Evolutionary conservation across 1,140 invertebrate genomes (phyloP), one percentile per base, ranked within the genome.

Genomic region (Zaprionus tsacasi): DNA sequence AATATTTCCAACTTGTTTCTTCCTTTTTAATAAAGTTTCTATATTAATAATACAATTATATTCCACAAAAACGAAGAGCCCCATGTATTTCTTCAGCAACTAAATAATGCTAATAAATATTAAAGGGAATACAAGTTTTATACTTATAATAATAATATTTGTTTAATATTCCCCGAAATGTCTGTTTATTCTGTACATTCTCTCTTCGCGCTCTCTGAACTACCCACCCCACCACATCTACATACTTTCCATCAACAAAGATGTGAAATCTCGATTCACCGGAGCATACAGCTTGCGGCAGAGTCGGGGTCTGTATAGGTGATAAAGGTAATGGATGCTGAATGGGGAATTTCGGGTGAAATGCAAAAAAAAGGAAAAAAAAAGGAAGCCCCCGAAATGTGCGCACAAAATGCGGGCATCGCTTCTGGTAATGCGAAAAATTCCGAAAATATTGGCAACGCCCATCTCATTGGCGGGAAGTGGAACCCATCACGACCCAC

Each of bases 381-480:
- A n/a, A n/a, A n/a, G n/a, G n/a, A n/a, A n/a, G n/a, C n/a, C 21
- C 21, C 21, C 21, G 10, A 50, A 50, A 50, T 50, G 45, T 50
- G 45, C 40, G 40, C 45, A 50, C 45, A 50, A 25, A 50, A 50
- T 50, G 45, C 30, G 50, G 60, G 40, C 48, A 1, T 27, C 2
- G 33, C 10, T 15, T 21, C 21, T 5, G 12, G 13, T 27, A 17
- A n/a, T 72, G 43, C 35, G 40, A 45, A 45, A 45, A 45, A 59
- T 8, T 11, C 25, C 12, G 45, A 50, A 59, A 21, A 33, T 66
- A 59, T 58, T 54, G 54, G 59, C 54, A 57, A 75, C 72, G 72
- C 72, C 72, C 67, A 75, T 12, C 17, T 45, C n/a, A 57, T 70
- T 50, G 55, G 43, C 48, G 66, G 12, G 10, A 35, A 61, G 33